Conservation (phyloP, 2,797 vertebrate species). For the Malurus splendens region DNA sequence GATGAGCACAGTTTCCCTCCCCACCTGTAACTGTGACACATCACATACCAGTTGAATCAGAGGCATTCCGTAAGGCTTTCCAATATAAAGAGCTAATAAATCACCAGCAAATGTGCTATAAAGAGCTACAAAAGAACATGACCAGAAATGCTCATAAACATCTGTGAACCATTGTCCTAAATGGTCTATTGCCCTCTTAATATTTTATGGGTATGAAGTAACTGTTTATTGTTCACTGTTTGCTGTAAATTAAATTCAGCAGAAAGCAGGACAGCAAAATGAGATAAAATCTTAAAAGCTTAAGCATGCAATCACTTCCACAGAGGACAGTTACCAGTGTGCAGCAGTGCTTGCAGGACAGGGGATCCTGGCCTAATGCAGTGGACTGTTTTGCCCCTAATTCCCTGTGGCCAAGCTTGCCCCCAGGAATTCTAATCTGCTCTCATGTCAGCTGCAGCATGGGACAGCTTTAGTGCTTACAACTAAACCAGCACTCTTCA, state of each 20-base stretch:
- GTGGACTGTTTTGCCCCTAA: background rate
- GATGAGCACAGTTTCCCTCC: background rate
- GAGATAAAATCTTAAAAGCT: background rate
- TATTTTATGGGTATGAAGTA: background rate
- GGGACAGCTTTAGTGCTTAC: background rate
- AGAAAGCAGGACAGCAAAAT: background rate
- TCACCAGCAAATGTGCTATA: background rate
- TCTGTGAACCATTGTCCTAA: background rate
- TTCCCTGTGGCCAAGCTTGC: background rate
- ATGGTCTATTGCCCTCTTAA: background rate
- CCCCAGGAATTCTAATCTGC: background rate
- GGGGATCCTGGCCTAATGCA: background rate
- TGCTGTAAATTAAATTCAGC: background rate
- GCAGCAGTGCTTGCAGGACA: background rate
- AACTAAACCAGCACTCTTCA: background rate
- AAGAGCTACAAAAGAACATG: background rate
- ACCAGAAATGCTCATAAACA: background rate
- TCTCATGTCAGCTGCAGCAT: accelerated
- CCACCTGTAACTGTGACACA: background rate
- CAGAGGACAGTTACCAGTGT: too few relatives aligned
- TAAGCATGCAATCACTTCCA: background rate
- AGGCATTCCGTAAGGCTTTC: background rate
- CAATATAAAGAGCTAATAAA: background rate
- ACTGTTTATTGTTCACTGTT: background rate
- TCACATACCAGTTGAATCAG: background rate